A percentile compares a stretch with the other conserved stretches of the same genome.
Conservation (phyloP, 2,797 vertebrate genomes). For the Harpagifer antarcticus region DNA sequence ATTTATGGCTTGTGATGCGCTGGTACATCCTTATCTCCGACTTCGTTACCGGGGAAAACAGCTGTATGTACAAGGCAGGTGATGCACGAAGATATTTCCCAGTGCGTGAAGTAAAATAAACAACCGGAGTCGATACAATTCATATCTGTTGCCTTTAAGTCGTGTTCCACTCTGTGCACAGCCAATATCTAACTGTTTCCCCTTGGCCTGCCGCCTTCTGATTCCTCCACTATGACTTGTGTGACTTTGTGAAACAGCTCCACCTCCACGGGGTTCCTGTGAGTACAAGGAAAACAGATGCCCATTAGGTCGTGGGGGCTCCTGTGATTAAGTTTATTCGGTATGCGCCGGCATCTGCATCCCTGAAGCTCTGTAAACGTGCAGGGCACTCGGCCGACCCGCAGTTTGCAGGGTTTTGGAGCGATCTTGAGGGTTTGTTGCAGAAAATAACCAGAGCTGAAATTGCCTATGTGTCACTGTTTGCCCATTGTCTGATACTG, state of each 20-base stretch:
- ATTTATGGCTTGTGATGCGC: slow-evolving; percentile 21
- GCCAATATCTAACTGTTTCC: slow-evolving; percentile 37
- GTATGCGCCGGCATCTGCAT: slow-evolving; percentile 74
- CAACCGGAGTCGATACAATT: slow-evolving; percentile 12
- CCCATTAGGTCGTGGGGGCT: slow-evolving; percentile 71
- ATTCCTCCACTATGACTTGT: slow-evolving; percentile 55
- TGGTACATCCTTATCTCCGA: slow-evolving; percentile 18
- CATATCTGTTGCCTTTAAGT: slow-evolving; percentile 42
- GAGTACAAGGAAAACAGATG: slow-evolving; percentile 75
- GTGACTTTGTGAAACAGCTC: slow-evolving; percentile 78
- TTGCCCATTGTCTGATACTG: too few relatives aligned
- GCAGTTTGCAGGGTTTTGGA: slow-evolving; percentile 28
- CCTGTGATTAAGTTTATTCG: slow-evolving; percentile 73
- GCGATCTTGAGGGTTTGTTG: slow-evolving; percentile 13
- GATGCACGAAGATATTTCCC: slow-evolving; percentile 15
- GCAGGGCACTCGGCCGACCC: slow-evolving; percentile 18
- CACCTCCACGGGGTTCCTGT: slow-evolving; percentile 63
- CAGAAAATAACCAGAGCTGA: slow-evolving; percentile 36
- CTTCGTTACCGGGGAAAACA: slow-evolving; percentile 21
- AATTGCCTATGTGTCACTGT: too few relatives aligned
- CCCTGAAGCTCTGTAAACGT: slow-evolving; percentile 35
- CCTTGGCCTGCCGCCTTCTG: slow-evolving; percentile 35
- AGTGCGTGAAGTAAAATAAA: slow-evolving; percentile 38
- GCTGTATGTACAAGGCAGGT: not conserved
- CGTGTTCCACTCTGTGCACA: slow-evolving; percentile 1